phyloP scores from a whole-genome alignment of 2,113 vertebrate genomes.

The Turnix velox region DNA sequence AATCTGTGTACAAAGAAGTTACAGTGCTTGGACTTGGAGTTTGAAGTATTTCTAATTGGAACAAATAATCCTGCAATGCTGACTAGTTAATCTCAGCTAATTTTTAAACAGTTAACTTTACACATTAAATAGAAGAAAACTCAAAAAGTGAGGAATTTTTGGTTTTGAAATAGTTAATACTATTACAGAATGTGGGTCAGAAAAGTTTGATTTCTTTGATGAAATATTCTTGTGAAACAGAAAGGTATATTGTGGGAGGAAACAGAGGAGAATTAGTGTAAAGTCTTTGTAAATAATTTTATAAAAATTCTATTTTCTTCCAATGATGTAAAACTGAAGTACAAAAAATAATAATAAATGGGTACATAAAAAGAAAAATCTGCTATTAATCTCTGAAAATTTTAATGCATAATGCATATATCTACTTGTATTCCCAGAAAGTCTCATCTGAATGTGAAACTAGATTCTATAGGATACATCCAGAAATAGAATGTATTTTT shows the following conservation, averaged over 20 bases:
- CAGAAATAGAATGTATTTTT: background rate
- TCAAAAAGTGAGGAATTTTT: background rate
- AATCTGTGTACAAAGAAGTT: background rate
- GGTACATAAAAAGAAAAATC: background rate
- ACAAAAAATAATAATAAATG: background rate
- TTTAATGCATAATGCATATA: background rate
- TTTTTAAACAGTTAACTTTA: background rate
- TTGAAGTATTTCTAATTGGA: background rate
- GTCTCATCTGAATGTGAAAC: background rate
- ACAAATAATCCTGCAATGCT: background rate
- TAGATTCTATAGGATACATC: background rate
- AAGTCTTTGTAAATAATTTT: background rate
- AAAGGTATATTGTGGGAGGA: background rate
- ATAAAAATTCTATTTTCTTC: background rate
- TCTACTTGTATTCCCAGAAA: background rate
- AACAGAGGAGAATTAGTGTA: background rate
- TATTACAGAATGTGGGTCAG: rapidly evolving
- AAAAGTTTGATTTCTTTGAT: background rate
- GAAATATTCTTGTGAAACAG: background rate
- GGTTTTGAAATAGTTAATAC: background rate
- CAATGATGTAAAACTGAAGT: background rate
- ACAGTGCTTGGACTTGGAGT: background rate
- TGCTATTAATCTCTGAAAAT: background rate
- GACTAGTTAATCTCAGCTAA: background rate
- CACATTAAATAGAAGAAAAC: background rate